Evolutionary conservation across 2,888 invertebrate genomes (phyloP).

Genomic region (Incurvaria masculella): DNA sequence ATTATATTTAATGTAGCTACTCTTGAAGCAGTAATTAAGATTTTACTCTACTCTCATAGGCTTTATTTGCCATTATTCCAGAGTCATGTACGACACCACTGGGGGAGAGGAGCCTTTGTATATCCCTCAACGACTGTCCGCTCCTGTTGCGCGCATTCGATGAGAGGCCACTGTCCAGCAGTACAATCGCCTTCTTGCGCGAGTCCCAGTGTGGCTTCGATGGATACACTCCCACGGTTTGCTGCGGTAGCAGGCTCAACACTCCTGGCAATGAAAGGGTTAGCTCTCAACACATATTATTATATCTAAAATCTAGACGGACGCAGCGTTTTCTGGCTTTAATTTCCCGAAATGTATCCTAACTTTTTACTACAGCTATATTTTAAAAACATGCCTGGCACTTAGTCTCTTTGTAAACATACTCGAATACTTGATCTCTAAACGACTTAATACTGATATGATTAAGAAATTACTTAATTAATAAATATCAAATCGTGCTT

Average conservation of each 20-base stretch:
- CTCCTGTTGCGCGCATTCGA: conserved; percentile 35
- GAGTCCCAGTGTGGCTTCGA: conserved; percentile 55
- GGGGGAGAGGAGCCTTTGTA: conserved; percentile 38
- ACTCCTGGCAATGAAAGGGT: no score
- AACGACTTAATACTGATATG: no score
- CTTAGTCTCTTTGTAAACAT: no score
- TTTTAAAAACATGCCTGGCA: no score
- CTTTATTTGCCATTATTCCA: conserved; percentile 23
- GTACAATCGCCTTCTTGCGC: conserved; percentile 37
- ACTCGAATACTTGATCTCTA: no score
- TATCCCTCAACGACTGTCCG: conserved; percentile 47
- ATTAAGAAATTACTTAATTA: no score
- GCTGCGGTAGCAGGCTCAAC: conserved; percentile 51
- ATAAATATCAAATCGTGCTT: no score
- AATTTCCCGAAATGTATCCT: no score
- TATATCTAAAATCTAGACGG: no score
- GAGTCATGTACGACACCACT: conserved; percentile 43
- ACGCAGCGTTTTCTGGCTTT: no score
- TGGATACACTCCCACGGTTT: conserved; percentile 45
- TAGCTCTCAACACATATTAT: no score
- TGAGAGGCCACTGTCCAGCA: conserved; percentile 32
- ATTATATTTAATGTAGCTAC: not conserved
- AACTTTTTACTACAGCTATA: no score
- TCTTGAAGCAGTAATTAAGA: not conserved
- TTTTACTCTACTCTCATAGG: conserved; percentile 12